Evolutionary conservation across 2,113 vertebrate species (phyloP).

Genomic region (Raja brachyura): DNA sequence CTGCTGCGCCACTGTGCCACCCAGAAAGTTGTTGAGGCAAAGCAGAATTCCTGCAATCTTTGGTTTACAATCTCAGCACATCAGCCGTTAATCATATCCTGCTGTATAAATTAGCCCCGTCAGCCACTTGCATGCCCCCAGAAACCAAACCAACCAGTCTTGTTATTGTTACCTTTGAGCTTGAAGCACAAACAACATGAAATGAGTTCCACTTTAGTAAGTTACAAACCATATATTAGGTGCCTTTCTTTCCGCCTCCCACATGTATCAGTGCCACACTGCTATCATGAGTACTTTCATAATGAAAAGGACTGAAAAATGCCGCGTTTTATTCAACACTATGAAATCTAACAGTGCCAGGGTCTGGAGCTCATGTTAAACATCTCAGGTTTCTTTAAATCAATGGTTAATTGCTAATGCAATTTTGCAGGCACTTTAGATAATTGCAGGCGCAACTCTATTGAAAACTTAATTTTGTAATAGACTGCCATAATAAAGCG

Average conservation of each 20-base stretch:
- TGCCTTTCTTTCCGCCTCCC: not conserved
- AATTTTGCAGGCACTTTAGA: not conserved
- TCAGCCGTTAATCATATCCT: no score
- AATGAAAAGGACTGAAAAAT: not conserved
- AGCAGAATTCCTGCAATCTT: no score
- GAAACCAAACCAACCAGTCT: no score
- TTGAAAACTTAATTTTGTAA: not conserved
- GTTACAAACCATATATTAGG: not conserved
- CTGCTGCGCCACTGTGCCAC: no score
- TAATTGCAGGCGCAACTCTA: not conserved
- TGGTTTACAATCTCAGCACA: no score
- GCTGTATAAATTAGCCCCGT: no score
- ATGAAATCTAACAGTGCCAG: not conserved
- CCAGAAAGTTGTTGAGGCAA: no score
- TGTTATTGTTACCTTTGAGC: no score
- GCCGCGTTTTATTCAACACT: not conserved
- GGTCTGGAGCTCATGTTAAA: not conserved
- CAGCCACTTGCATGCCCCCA: no score
- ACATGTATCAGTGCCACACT: not conserved
- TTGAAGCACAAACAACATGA: no score
- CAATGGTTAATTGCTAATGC: not conserved
- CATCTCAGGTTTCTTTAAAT: not conserved
- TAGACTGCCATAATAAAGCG: not conserved
- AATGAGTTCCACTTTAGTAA: conserved; percentile 4
- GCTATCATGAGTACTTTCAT: not conserved